phyloP scores from a whole-genome alignment of 2,113 vertebrate species.

The Hippocampus mohnikei region DNA sequence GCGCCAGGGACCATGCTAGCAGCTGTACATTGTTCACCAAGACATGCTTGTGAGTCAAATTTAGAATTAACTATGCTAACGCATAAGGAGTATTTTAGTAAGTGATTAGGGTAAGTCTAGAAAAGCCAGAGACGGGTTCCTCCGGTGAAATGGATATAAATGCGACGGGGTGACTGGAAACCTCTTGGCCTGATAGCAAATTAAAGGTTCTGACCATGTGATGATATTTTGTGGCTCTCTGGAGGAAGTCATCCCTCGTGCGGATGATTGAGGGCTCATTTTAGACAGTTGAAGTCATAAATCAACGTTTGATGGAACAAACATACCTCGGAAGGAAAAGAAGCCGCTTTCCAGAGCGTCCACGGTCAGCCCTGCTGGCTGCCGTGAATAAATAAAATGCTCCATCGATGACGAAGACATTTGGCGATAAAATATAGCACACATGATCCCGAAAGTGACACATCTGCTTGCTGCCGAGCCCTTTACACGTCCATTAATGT shows the following conservation, averaged over 20 bases:
- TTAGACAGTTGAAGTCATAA: conserved; percentile 55
- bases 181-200: conserved; percentile 62
- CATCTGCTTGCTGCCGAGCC: background rate
- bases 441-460: conserved; percentile 25
- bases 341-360: conserved; percentile 18
- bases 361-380: conserved; percentile 15
- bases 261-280: conserved; percentile 59
- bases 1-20: conserved; percentile 52
- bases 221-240: conserved; percentile 64
- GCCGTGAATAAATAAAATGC: conserved; percentile 49
- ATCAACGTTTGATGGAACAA: conserved; percentile 69
- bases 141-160: conserved; percentile 55
- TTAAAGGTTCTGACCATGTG: conserved; percentile 57
- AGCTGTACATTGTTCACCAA: conserved; percentile 40
- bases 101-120: background rate
- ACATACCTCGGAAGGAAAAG: conserved; percentile 52
- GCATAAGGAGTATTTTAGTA: conserved; percentile 20
- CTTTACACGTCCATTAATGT: conserved; percentile 21
- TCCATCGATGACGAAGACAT: conserved; percentile 45
- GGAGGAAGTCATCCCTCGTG: conserved; percentile 60
- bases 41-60: conserved; percentile 34
- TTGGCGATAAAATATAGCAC: conserved; percentile 11
- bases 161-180: conserved; percentile 54
- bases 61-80: conserved; percentile 29
- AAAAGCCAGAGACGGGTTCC: conserved; percentile 25